Evolutionary conservation across 2,113 vertebrate species (phyloP).

Genomic region (Cercopithecus mona): DNA sequence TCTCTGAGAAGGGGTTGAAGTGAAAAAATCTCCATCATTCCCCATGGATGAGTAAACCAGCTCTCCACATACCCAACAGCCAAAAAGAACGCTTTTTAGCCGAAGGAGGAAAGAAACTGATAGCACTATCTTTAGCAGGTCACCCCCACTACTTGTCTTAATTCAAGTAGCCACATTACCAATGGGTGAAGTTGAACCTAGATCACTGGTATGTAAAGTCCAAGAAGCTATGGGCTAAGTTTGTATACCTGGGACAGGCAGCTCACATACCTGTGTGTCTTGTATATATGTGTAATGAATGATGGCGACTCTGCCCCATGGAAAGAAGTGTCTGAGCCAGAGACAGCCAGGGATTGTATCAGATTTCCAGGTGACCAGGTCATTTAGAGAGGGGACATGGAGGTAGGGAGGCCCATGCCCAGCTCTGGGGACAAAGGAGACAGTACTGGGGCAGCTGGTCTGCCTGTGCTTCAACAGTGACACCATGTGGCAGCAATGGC

Average conservation of each 20-base stretch:
- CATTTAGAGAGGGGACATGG: accelerated
- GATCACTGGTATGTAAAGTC: not conserved
- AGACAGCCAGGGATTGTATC: not conserved
- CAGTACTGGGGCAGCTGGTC: not conserved
- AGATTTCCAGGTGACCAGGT: not conserved
- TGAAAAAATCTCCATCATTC: not conserved
- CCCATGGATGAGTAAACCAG: not conserved
- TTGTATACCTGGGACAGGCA: not conserved
- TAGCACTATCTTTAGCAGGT: not conserved
- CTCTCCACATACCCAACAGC: not conserved
- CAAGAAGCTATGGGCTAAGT: not conserved
- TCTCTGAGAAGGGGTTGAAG: not conserved
- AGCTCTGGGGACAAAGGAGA: slow-evolving; percentile 14
- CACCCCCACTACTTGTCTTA: not conserved
- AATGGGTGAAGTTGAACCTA: not conserved
- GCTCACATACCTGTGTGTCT: not conserved
- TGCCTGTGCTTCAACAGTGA: slow-evolving; percentile 75
- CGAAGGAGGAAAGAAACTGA: not conserved
- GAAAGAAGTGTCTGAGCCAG: not conserved
- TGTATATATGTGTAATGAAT: too few species aligned
- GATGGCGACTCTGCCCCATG: not conserved
- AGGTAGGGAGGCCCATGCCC: not conserved
- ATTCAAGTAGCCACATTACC: not conserved
- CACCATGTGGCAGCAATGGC: slow-evolving; percentile 69
- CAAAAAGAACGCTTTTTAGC: not conserved